Evolutionary conservation across 2,888 invertebrate species (phyloP).

Genomic region (Morpho achilles): DNA sequence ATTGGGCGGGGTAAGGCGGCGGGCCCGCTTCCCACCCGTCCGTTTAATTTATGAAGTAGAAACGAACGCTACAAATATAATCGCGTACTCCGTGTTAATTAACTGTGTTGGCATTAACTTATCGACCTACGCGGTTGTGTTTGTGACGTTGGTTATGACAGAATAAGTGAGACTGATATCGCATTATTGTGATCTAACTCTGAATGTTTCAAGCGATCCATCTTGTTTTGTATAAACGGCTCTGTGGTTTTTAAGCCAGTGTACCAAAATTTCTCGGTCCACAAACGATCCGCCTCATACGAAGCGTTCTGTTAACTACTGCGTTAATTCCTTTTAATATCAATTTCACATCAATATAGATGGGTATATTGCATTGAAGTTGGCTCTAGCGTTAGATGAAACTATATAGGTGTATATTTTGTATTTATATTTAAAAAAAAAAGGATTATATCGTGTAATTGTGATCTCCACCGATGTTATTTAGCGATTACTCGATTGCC

Average conservation of each 20-base stretch:
- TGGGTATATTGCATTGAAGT: slow-evolving; percentile 74
- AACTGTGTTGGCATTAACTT: slow-evolving; percentile 34
- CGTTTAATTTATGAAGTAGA: slow-evolving; percentile 53
- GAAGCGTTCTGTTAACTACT: slow-evolving; percentile 66
- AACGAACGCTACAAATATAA: slow-evolving; percentile 40
- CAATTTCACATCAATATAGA: slow-evolving; percentile 74
- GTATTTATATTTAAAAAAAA: slow-evolving; percentile 62
- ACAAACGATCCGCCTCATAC: slow-evolving; percentile 9
- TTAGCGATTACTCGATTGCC: slow-evolving; percentile 75
- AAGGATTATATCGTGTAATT: slow-evolving; percentile 69
- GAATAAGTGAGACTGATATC: slow-evolving; percentile 77
- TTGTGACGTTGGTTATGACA: slow-evolving; percentile 72
- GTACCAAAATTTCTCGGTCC: slow-evolving; percentile 19
- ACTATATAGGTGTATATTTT: slow-evolving; percentile 70
- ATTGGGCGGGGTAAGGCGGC: slow-evolving; percentile 50
- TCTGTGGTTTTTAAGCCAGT: slow-evolving; percentile 16
- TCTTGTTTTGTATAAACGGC: slow-evolving; percentile 19
- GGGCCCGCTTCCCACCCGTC: slow-evolving; percentile 51
- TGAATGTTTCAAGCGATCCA: slow-evolving; percentile 24
- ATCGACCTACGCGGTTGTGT: slow-evolving; percentile 56
- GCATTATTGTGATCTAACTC: slow-evolving; percentile 60
- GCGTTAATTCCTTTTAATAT: slow-evolving; percentile 63
- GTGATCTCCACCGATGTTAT: slow-evolving; percentile 79
- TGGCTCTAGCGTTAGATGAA: slow-evolving; percentile 63
- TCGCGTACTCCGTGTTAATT: slow-evolving; percentile 36